Conservation (phyloP, 2,888 invertebrate species). For the Metalampra italica region DNA sequence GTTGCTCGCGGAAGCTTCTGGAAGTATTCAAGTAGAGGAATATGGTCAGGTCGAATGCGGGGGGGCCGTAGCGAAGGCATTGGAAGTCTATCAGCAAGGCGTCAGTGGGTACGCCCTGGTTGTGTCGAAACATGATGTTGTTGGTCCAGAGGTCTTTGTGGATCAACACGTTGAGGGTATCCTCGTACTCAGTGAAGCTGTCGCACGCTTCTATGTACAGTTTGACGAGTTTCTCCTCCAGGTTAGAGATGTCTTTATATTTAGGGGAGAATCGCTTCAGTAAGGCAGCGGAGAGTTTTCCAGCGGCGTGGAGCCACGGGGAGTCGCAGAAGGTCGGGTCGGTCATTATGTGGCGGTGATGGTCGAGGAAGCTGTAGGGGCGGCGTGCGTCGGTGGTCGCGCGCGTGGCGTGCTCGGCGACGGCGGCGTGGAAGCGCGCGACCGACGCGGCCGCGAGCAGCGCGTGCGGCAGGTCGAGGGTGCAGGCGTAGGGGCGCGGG, state of each 20-base stretch:
- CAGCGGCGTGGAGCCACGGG: constrained; percentile 44
- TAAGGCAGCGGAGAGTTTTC: constrained; percentile 44
- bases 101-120: constrained; percentile 33
- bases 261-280: constrained; percentile 43
- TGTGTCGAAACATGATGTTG: constrained; percentile 59
- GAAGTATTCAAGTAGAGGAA: constrained; percentile 49
- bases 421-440: constrained; percentile 59
- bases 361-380: constrained; percentile 33
- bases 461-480: constrained; percentile 42
- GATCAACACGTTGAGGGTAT: constrained; percentile 48
- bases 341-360: constrained; percentile 30
- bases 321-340: constrained; percentile 46
- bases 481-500: constrained; percentile 24
- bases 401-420: constrained; percentile 44
- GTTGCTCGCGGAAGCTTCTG: constrained; percentile 35
- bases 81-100: constrained; percentile 59
- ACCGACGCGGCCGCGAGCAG: constrained; percentile 32
- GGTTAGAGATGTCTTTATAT: constrained; percentile 22
- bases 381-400: constrained; percentile 19
- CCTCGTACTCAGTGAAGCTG: constrained; percentile 31
- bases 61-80: constrained; percentile 53
- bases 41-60: constrained; percentile 53
- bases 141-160: constrained; percentile 65
- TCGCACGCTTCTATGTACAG: constrained; percentile 41
- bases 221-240: constrained; percentile 33